Percentiles rank a stretch among this genome's conserved stretches.
These are phyloP conservation scores for Coturnix japonica DNA, from an alignment of 2,113 vertebrate genomes.

Conservation along the genomic window DNA sequence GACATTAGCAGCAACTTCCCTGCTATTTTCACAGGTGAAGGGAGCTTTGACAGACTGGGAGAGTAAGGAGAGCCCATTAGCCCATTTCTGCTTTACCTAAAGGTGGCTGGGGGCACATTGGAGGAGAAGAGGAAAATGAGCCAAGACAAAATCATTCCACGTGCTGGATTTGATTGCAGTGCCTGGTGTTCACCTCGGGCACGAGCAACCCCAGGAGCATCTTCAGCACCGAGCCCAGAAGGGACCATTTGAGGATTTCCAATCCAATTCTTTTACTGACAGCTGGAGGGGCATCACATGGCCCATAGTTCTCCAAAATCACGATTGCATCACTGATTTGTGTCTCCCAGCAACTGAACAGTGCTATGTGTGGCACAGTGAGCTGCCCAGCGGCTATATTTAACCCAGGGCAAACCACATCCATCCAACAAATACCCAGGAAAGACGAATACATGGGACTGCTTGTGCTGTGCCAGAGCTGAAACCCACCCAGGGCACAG, in stretches of 20 bases:
- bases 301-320: background rate
- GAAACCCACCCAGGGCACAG: background rate
- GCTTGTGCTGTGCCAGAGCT: background rate
- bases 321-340: background rate
- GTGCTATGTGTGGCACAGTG: background rate
- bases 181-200: rapidly evolving
- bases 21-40: background rate
- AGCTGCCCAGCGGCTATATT: background rate
- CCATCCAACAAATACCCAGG: background rate
- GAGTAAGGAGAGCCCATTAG: background rate
- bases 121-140: background rate
- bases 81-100: background rate
- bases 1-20: background rate
- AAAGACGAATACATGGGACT: background rate
- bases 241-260: background rate
- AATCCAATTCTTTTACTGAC: background rate
- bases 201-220: background rate
- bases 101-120: background rate
- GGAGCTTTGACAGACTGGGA: background rate
- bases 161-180: background rate
- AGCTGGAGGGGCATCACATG: background rate
- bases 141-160: background rate
- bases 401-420: background rate
- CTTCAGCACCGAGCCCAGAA: rapidly evolving
- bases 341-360: constrained; percentile 19